Conservation (phyloP, 1,140 invertebrate species). For the Agraylea sexmaculata region DNA sequence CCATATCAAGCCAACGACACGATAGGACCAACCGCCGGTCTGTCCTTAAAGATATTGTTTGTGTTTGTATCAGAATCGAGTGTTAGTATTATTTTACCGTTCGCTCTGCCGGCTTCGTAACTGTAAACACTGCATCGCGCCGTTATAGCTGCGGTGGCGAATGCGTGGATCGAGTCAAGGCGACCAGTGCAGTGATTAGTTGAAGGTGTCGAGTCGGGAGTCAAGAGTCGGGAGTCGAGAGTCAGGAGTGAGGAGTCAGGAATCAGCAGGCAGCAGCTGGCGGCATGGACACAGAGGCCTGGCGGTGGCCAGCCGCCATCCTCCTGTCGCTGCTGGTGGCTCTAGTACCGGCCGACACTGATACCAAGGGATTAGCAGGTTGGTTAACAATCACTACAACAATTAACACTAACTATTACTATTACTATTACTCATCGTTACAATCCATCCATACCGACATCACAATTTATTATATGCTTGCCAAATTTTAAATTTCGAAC, state of each 20-base stretch:
- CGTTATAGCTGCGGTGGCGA: neutral
- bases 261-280: neutral
- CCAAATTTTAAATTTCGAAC: too few relatives aligned
- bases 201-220: neutral
- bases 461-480: too few relatives aligned
- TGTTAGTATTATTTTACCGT: neutral
- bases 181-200: too few relatives aligned
- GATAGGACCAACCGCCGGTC: slow-evolving; percentile 3
- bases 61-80: neutral
- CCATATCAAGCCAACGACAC: slow-evolving; percentile 9
- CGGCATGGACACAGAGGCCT: slow-evolving; percentile 2
- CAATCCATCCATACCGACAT: too few relatives aligned
- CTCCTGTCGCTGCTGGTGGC: slow-evolving; percentile 7
- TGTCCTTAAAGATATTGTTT: too few relatives aligned
- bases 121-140: slow-evolving; percentile 2
- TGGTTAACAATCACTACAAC: neutral
- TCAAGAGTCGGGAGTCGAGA: slow-evolving; percentile 1
- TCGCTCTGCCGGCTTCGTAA: neutral
- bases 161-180: neutral
- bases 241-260: slow-evolving; percentile 2
- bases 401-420: too few relatives aligned
- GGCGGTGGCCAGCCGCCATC: slow-evolving; percentile 3
- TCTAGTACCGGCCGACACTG: slow-evolving; percentile 11
- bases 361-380: slow-evolving; percentile 13
- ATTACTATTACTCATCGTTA: too few relatives aligned